These are phyloP conservation scores for Hypsibius dujardini DNA, from an alignment of 1,140 invertebrate species.

Conservation along the genomic window DNA sequence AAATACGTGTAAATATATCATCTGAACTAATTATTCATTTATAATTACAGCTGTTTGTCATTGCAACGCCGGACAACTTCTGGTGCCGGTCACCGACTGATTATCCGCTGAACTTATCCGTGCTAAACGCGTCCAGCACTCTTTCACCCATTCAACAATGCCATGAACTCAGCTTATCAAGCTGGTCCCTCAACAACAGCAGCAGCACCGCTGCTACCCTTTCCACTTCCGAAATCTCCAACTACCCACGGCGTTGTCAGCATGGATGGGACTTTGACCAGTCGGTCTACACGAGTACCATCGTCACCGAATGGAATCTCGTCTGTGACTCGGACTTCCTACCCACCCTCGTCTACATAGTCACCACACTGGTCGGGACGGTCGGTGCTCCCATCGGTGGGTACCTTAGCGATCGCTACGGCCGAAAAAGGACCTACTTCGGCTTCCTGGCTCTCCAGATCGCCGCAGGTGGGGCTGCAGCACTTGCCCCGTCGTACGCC, in stretches of 20 bases:
- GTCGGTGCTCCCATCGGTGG: neutral
- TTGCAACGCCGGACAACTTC: conserved; percentile 10
- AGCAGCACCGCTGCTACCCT: no score
- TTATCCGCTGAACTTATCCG: neutral
- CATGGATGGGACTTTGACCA: conserved; percentile 7
- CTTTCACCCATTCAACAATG: neutral
- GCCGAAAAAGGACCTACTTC: conserved; percentile 1
- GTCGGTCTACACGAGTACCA: neutral
- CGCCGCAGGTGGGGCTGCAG: neutral
- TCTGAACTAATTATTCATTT: neutral
- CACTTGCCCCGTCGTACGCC: neutral
- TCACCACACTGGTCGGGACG: neutral
- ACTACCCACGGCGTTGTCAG: neutral
- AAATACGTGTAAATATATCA: no score
- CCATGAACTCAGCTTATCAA: neutral
- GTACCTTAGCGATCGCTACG: neutral
- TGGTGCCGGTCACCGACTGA: neutral
- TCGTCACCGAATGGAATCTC: conserved; percentile 14
- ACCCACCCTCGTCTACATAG: neutral
- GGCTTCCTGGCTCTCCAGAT: conserved; percentile 2
- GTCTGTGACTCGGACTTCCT: neutral
- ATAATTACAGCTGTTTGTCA: conserved; percentile 2
- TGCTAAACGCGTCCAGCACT: neutral
- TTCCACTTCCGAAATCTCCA: no score
- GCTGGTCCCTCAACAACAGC: neutral